Base-by-base conservation (phyloP, 2,888 invertebrate genomes). In the Ectemnius cavifrons region DNA sequence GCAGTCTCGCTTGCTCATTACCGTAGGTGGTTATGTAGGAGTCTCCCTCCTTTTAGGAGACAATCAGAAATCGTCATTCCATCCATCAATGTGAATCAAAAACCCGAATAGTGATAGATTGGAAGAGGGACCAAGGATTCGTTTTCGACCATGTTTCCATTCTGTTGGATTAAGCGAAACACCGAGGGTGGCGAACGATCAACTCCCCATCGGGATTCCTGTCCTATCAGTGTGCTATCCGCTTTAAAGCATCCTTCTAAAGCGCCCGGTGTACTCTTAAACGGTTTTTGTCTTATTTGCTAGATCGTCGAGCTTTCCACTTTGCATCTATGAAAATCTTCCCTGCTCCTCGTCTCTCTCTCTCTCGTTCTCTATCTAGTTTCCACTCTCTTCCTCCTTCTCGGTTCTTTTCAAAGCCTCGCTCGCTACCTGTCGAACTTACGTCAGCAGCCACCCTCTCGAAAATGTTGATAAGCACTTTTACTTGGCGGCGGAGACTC, bases 231-330 rank as follows among this genome's bases (percentile, higher is more conserved):
- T 14, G 52, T 5, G 16, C 60, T 60, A 60, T 60, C 60, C 60
- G 60, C 60, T 60, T 60, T 60, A 60, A 60, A 60, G 27, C 27
- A 37, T 37, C 37, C 37, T 37, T 8, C 37, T 11, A 37, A 37
- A 37, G 20, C 60, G 20, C 60, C 14, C 23, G 20, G 59, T 60
- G n/a, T 18, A 60, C 46, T 46, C 20, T 16, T 46, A 62, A 20
- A 16, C 18, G 46, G 46, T 62, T 46, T 46, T 46, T 62, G 45
- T 62, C 45, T 62, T 62, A 62, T 62, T 62, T 20, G 61, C 45
- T 18, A 23, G 46, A 62, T 62, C 61, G 61, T 62, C 61, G 37
- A 45, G 45, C 61, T 13, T 20, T 37, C 45, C 45, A 45, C 46
- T 62, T 62, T 5, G 16, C 45, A 20, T 11, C 45, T 20, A 62